These are phyloP conservation scores for Nephrotoma flavescens DNA, from an alignment of 2,888 invertebrate species.

Conservation along the genomic window DNA sequence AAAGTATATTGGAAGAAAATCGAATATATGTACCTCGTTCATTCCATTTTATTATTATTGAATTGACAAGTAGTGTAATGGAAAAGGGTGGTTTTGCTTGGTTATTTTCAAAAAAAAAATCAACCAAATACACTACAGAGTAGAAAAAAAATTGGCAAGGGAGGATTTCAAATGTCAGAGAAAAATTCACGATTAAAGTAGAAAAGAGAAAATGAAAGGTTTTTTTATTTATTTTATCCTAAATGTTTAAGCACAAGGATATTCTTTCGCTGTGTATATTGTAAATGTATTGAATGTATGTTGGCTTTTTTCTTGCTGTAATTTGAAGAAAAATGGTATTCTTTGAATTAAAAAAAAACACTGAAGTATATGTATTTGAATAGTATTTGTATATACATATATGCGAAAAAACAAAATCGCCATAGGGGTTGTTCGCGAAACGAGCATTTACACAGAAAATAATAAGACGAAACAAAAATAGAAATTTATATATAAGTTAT, in stretches of 20 bases:
- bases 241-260: conserved; percentile 1
- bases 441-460: conserved; percentile 2
- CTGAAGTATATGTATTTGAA: not conserved
- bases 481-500: not conserved
- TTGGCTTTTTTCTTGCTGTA: not conserved
- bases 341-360: not conserved
- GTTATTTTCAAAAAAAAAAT: not conserved
- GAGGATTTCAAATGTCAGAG: conserved; percentile 1
- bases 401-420: conserved; percentile 2
- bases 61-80: not conserved
- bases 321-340: not conserved
- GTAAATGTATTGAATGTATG: conserved; percentile 2
- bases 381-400: conserved; percentile 1
- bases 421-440: conserved; percentile 1
- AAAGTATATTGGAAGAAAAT: not conserved
- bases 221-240: conserved; percentile 1
- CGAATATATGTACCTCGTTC: not conserved
- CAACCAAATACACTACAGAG: not conserved
- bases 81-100: not conserved
- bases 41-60: not conserved
- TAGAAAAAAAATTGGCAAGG: not conserved
- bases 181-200: not conserved
- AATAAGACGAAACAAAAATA: conserved; percentile 2
- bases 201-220: not conserved
- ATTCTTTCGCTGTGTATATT: not conserved